A percentile compares a stretch with the other conserved stretches of the same genome.
Conservation (phyloP, 2,113 vertebrate species). For the Hymenochirus boettgeri region DNA sequence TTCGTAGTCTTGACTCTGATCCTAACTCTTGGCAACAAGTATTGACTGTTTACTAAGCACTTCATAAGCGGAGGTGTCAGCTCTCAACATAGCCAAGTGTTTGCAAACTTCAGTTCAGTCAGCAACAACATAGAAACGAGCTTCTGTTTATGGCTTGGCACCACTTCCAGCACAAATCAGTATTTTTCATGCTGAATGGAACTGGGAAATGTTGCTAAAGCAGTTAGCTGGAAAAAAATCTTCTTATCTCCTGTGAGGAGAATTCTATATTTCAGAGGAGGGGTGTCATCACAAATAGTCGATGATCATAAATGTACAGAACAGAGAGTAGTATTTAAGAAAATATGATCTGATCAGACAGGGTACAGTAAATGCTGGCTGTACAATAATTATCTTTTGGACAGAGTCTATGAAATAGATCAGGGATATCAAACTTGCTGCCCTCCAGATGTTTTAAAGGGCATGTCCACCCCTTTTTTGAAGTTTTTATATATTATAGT, state of each 20-base stretch:
- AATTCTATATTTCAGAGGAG: background rate
- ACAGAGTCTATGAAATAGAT: too few relatives aligned
- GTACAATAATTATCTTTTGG: too few relatives aligned
- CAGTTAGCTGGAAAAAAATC: background rate
- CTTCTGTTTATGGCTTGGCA: conserved; percentile 4
- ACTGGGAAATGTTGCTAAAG: background rate
- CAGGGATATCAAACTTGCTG: too few relatives aligned
- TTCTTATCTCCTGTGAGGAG: too few relatives aligned
- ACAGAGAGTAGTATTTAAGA: too few relatives aligned
- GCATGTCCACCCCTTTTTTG: too few relatives aligned
- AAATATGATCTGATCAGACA: too few relatives aligned
- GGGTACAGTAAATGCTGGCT: too few relatives aligned
- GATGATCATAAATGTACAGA: too few relatives aligned
- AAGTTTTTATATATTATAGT: too few relatives aligned
- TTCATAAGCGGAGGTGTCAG: conserved; percentile 1
- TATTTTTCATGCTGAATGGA: background rate
- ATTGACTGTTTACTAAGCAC: conserved; percentile 1
- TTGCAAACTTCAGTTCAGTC: conserved; percentile 3
- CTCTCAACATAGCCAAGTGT: background rate
- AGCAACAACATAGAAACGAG: background rate
- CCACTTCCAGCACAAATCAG: background rate
- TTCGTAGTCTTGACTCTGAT: background rate
- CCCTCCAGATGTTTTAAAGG: too few relatives aligned
- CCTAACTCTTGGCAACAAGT: background rate
- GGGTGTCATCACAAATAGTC: background rate